Evolutionary conservation across 2,113 vertebrate species (phyloP), one percentile per base, ranked within the genome.

Genomic region (Notothenia coriiceps): DNA sequence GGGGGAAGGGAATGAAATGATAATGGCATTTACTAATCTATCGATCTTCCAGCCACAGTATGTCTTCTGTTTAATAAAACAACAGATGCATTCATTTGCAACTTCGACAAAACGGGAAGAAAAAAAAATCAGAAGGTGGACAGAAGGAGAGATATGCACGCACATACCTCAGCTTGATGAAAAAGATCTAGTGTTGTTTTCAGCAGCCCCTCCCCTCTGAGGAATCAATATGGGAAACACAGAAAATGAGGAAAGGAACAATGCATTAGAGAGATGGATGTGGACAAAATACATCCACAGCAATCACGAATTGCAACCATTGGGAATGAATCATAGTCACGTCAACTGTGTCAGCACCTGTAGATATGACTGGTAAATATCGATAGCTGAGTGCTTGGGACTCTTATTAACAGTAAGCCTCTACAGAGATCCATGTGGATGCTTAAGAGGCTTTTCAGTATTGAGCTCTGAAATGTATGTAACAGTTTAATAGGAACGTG

Each of bases 101-200:
- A 60, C 29, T 59, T 88, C 4, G 15, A 76, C 67, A 57, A 66
- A 82, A 65, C 4, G 13, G 35, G 43, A 54, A 47, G 54, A 46
- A 74, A 73, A 51, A 10, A 62, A 51, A 51, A 77, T 22, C 4
- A 77, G 52, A 13, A 43, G 49, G 55, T 47, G 56, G 49, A 18
- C 43, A 63, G 40, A 59, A 10, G 8, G n/a, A 52, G 59, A 60
- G 57, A 79, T 64, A 64, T 10, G 62, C 52, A 78, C 12, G 50
- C 12, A 83, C 78, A 25, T 96, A 99, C 98, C 96, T 98, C 97
- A 57, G 97, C 96, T 86, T 98, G 97, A 90, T 97, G 95, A 94
- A 98, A 98, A 89, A 99, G 95, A 92, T 99, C 97, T 80, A 97
- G 95, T 10, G 96, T 98, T 61, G 97, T 98, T 94, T 98, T 99